Conservation (phyloP, 2,888 invertebrate genomes). For the Pyrocoelia pectoralis region DNA sequence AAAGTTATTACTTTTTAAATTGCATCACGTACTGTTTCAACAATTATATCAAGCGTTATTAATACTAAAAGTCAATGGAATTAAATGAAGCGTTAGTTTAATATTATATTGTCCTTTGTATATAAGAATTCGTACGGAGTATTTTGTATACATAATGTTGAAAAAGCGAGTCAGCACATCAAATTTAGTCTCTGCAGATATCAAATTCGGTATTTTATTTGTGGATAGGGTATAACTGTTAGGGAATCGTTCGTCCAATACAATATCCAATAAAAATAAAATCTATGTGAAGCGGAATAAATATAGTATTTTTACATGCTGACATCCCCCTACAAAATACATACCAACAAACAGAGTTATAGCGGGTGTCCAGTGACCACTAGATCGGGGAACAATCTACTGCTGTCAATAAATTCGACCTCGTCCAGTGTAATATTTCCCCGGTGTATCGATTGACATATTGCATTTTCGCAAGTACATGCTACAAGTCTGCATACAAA, state of each 20-base stretch:
- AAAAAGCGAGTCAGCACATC: constrained; percentile 6
- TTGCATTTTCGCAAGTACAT: constrained; percentile 55
- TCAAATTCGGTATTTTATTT: constrained; percentile 20
- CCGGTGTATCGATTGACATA: constrained; percentile 55
- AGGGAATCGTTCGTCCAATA: constrained; percentile 31
- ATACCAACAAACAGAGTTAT: constrained; percentile 50
- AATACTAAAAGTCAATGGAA: not conserved
- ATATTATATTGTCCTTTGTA: not conserved
- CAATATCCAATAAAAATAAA: constrained; percentile 45
- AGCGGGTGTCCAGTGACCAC: constrained; percentile 58
- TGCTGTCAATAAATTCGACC: constrained; percentile 60
- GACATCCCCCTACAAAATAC: constrained; percentile 48
- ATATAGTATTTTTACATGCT: constrained; percentile 44
- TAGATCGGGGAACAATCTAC: constrained; percentile 60
- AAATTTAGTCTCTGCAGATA: constrained; percentile 12
- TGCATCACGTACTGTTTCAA: not conserved
- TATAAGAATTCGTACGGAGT: not conserved
- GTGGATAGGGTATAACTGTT: constrained; percentile 16
- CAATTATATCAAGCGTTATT: not conserved
- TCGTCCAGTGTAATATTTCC: constrained; percentile 59
- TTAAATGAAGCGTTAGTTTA: not conserved
- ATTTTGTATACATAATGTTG: constrained; percentile 5
- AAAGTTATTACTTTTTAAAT: constrained; percentile 1
- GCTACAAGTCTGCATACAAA: constrained; percentile 50
- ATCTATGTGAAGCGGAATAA: constrained; percentile 42